Evolutionary conservation across 2,797 vertebrate genomes (phyloP).

Genomic region (Chanos chanos): DNA sequence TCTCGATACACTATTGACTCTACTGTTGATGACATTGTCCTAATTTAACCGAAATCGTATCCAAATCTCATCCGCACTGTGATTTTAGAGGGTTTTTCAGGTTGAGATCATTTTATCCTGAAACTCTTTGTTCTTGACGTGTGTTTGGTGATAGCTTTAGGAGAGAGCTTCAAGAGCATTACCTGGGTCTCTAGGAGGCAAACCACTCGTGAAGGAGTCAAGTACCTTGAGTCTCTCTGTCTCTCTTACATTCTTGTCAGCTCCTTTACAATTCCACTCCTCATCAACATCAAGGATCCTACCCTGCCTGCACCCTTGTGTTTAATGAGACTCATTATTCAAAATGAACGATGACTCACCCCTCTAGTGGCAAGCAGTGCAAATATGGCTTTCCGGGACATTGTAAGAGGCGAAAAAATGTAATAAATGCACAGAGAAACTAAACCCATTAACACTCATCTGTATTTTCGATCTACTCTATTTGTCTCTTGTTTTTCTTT

Average conservation of each 20-base stretch:
- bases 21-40: too few species aligned
- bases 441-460: constrained; percentile 59
- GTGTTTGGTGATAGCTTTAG: too few species aligned
- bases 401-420: constrained; percentile 39
- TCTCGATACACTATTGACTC: too few species aligned
- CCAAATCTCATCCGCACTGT: too few species aligned
- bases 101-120: too few species aligned
- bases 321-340: constrained; percentile 61
- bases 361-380: constrained; percentile 34
- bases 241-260: constrained; percentile 5
- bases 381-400: constrained; percentile 46
- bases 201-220: constrained; percentile 20
- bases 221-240: constrained; percentile 34
- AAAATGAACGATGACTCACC: constrained; percentile 63
- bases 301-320: constrained; percentile 30
- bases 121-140: too few species aligned
- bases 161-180: constrained; percentile 1
- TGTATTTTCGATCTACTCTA: too few species aligned
- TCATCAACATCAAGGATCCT: constrained; percentile 57
- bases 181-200: constrained; percentile 34
- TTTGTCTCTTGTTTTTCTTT: too few species aligned
- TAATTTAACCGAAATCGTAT: too few species aligned
- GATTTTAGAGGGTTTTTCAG: too few species aligned
- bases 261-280: constrained; percentile 43
- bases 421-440: constrained; percentile 64